These are phyloP conservation scores for Clivina fossor DNA, from an alignment of 2,888 invertebrate species.

Conservation along the genomic window DNA sequence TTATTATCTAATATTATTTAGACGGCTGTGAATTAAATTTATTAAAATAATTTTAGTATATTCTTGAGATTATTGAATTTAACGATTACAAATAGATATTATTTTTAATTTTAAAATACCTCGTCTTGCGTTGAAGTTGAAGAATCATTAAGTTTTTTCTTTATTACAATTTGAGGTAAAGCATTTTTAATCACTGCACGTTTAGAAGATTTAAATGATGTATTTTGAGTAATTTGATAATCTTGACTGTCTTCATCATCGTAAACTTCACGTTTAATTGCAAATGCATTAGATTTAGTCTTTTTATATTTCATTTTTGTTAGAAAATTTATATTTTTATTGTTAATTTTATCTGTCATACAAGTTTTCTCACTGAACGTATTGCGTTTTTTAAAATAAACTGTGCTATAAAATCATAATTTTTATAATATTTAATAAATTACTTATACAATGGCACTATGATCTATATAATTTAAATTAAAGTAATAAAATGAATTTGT, in stretches of 20 bases:
- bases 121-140: conserved; percentile 42
- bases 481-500: conserved; percentile 1
- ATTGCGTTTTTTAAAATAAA: conserved; percentile 8
- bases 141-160: conserved; percentile 47
- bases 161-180: conserved; percentile 50
- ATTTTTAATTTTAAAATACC: conserved; percentile 41
- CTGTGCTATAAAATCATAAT: neutral
- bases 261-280: conserved; percentile 6
- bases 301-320: conserved; percentile 19
- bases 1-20: too few species aligned
- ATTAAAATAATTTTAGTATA: too few species aligned
- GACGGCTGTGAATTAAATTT: too few species aligned
- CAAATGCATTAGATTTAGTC: neutral
- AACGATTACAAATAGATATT: too few species aligned
- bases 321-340: conserved; percentile 12
- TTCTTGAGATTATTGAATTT: too few species aligned
- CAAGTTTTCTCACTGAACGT: conserved; percentile 3
- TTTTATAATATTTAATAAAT: neutral
- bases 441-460: conserved; percentile 6
- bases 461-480: neutral
- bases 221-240: conserved; percentile 11
- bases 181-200: conserved; percentile 30
- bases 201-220: conserved; percentile 8
- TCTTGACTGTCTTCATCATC: conserved; percentile 16
- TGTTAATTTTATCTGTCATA: conserved; percentile 9